Conservation (phyloP, 2,888 invertebrate genomes). For the Phrixothrix hirtus region DNA sequence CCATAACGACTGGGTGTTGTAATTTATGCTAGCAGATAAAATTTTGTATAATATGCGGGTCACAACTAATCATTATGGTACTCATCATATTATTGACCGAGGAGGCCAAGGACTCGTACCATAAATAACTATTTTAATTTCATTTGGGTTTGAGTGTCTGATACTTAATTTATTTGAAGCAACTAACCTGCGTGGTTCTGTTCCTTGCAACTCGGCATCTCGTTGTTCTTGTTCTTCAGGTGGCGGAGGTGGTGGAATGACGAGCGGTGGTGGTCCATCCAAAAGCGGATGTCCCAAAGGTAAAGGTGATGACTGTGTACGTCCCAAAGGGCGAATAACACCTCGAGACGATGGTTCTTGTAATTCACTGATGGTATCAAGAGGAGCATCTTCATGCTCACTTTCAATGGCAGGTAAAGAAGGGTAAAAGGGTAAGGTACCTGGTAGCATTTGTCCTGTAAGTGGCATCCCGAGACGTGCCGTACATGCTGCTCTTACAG, state of each 20-base stretch:
- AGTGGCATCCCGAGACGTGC: constrained; percentile 68
- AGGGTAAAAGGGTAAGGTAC: constrained; percentile 72
- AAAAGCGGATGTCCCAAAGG: constrained; percentile 89
- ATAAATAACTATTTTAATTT: no score
- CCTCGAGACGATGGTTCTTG: constrained; percentile 51
- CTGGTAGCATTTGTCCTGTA: constrained; percentile 69
- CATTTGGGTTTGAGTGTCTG: no score
- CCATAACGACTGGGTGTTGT: no score
- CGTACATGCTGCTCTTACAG: constrained; percentile 72
- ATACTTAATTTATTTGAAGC: no score
- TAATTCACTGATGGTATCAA: constrained; percentile 56
- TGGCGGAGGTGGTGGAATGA: constrained; percentile 57
- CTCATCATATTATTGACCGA: no score
- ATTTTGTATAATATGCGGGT: no score
- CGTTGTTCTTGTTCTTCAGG: constrained; percentile 57
- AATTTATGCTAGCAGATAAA: no score
- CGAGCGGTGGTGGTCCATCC: constrained; percentile 43
- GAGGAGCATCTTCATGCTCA: constrained; percentile 61
- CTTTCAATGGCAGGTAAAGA: constrained; percentile 64
- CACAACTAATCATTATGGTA: no score
- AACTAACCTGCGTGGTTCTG: constrained; percentile 56
- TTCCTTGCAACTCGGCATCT: constrained; percentile 53
- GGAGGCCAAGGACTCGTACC: no score
- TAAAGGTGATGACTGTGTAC: constrained; percentile 92
- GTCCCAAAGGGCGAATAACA: constrained; percentile 73